phyloP scores from a whole-genome alignment of 2,888 invertebrate genomes.

The Zeuzera pyrina region DNA sequence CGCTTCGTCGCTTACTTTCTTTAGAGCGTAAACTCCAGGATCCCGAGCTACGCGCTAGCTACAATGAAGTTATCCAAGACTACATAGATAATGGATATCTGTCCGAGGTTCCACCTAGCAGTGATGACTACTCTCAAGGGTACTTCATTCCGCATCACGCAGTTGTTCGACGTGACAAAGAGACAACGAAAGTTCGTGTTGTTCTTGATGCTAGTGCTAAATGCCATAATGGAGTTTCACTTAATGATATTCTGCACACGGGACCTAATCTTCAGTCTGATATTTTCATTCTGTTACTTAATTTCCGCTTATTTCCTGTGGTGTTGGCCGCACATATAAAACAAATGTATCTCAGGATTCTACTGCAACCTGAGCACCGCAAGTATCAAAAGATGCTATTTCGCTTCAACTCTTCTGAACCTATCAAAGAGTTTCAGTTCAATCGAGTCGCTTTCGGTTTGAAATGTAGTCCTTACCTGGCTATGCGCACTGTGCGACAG shows the following conservation, averaged over 20 bases:
- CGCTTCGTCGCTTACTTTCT: slow-evolving; percentile 4
- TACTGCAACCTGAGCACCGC: slow-evolving; percentile 1
- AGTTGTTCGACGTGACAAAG: no score
- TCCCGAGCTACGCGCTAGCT: slow-evolving; percentile 1
- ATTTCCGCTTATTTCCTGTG: no score
- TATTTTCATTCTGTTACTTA: no score
- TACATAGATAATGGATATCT: slow-evolving; percentile 7
- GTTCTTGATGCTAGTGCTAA: no score
- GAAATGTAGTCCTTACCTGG: slow-evolving; percentile 9
- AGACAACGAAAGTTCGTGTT: no score
- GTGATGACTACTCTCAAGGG: no score
- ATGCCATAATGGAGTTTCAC: no score
- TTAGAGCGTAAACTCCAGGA: slow-evolving; percentile 6
- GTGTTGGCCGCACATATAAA: slow-evolving; percentile 12
- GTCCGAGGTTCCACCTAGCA: no score
- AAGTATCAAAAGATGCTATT: slow-evolving; percentile 7
- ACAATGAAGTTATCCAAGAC: slow-evolving; percentile 6
- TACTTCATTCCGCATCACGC: no score
- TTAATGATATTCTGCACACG: no score
- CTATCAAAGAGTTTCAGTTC: slow-evolving; percentile 5
- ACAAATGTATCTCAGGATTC: slow-evolving; percentile 12
- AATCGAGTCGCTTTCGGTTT: slow-evolving; percentile 8
- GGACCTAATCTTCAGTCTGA: no score
- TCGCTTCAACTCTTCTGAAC: slow-evolving; percentile 6
- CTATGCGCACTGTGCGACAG: slow-evolving; percentile 9